Evolutionary conservation across 2,797 vertebrate genomes (phyloP).

Genomic region (Tadarida brasiliensis): DNA sequence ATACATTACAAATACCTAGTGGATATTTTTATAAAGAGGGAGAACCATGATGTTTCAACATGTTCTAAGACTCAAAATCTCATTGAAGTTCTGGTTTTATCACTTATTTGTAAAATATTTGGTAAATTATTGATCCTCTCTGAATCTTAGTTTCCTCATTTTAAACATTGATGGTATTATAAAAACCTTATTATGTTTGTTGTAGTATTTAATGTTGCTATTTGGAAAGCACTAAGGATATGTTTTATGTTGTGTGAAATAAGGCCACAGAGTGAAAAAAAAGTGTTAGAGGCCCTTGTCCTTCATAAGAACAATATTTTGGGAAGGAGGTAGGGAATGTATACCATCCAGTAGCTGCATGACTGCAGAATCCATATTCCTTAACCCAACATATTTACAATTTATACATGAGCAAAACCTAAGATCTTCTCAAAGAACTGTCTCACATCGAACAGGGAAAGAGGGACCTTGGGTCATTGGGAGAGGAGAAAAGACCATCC

Average conservation of each 20-base stretch:
- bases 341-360: not conserved
- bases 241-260: not conserved
- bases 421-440: not conserved
- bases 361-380: not conserved
- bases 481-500: not conserved
- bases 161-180: not conserved
- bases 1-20: not conserved
- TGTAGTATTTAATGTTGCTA: not conserved
- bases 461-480: not conserved
- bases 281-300: not conserved
- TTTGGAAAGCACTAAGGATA: not conserved
- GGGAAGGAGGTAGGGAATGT: not conserved
- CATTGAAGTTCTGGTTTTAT: not conserved
- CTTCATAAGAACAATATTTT: not conserved
- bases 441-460: not conserved
- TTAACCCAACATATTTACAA: not conserved
- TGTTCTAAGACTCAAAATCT: not conserved
- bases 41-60: not conserved
- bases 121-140: not conserved
- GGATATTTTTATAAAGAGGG: not conserved
- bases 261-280: not conserved
- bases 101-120: not conserved
- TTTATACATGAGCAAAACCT: not conserved
- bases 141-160: not conserved
- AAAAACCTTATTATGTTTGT: not conserved